A percentile compares a stretch with the other conserved stretches of the same genome.
These are phyloP conservation scores for Tinea pellionella DNA, from an alignment of 2,888 invertebrate species.

Conservation along the genomic window DNA sequence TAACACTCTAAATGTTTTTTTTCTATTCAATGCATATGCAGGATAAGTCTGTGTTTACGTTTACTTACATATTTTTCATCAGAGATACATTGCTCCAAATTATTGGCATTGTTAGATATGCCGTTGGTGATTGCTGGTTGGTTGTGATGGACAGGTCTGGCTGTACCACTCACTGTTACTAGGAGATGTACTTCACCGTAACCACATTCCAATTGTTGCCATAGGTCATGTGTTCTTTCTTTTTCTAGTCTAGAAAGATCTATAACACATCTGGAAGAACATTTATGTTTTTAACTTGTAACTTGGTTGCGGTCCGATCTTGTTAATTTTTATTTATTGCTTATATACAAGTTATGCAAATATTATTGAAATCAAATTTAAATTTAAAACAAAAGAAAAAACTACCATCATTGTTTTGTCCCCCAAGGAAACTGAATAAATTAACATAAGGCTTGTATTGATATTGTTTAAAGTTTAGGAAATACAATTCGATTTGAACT, in stretches of 20 bases:
- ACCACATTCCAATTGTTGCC: slow-evolving; percentile 56
- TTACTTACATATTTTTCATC: slow-evolving; percentile 11
- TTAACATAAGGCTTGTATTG: background rate
- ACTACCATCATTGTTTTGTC: no score
- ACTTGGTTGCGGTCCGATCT: background rate
- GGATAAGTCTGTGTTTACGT: no score
- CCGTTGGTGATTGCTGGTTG: slow-evolving; percentile 37
- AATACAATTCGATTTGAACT: background rate
- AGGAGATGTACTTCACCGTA: slow-evolving; percentile 50
- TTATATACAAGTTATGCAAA: background rate
- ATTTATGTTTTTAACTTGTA: background rate
- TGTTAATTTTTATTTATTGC: background rate
- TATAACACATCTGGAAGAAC: slow-evolving; percentile 40
- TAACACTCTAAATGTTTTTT: no score
- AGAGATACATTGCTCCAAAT: background rate
- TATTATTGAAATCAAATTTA: no score
- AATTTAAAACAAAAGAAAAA: no score
- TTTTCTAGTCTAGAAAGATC: slow-evolving; percentile 50
- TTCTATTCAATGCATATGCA: no score
- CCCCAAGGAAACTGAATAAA: background rate
- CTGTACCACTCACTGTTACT: slow-evolving; percentile 44
- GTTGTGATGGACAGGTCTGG: slow-evolving; percentile 31
- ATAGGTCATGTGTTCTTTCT: slow-evolving; percentile 55
- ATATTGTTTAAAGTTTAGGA: background rate
- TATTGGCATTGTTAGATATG: slow-evolving; percentile 22